Evolutionary conservation across 2,113 vertebrate genomes (phyloP), one percentile per base, ranked within the genome.

Genomic region (Oreochromis spilurus): DNA sequence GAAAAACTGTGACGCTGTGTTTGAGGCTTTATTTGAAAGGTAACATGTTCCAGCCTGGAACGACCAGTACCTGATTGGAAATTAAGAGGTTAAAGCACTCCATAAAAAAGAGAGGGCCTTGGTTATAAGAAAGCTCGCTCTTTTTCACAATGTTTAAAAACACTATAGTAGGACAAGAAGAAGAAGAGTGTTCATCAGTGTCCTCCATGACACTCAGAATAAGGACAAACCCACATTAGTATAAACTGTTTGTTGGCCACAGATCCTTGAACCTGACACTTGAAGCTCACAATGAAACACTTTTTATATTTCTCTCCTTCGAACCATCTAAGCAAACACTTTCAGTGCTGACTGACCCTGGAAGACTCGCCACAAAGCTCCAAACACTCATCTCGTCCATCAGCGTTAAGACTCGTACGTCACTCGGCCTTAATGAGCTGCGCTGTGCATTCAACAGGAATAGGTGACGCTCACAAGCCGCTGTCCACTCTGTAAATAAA

Each of bases 151-250:
- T 11, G n/a, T 54, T 54, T 54, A 12, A 21, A 12, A 53, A 12
- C n/a, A 54, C 53, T 12, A 0, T 0, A 21, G 10, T 5, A 21
- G n/a, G n/a, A 54, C n/a, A 29, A 16, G 55, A 58, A 4, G 26
- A 31, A 5, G 5, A 24, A 31, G 26, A 60, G 11, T 29, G 21
- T 24, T 13, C 53, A 55, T 11, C 53, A 26, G 53, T 21, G 50
- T 11, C 5, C 6, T 53, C 52, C 3, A 8, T 53, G 26, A 31
- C 1, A 31, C 57, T 5, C 14, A 9, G 4, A 17, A 34, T 5
- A 9, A 34, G 5, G 29, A 16, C 1, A 16, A 60, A 31, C 16
- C 26, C 26, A 16, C 57, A 4, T 31, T 31, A 58, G n/a, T 53
- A 19, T 53, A 11, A 53, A 53, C 55, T 58, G 55, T 17, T 31